phyloP scores from a whole-genome alignment of 2,888 invertebrate genomes.

The Parnassius orleans region DNA sequence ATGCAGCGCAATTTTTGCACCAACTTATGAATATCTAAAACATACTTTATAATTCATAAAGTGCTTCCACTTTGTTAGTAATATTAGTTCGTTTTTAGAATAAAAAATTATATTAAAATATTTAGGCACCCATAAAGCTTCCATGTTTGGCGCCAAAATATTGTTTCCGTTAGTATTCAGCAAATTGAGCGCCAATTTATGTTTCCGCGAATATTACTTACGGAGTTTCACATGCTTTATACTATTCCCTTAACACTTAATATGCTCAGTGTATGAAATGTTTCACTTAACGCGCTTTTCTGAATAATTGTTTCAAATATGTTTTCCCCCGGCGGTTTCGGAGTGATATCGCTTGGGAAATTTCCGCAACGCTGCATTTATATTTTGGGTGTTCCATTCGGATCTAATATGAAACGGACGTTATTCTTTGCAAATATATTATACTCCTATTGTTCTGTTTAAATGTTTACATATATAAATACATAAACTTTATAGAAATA shows the following conservation, averaged over 20 bases:
- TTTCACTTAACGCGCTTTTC: slow-evolving; percentile 13
- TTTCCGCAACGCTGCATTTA: slow-evolving; percentile 6
- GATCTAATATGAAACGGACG: neutral
- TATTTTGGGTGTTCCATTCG: neutral
- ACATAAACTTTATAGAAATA: no score
- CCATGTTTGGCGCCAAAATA: no score
- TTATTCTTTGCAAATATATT: no score
- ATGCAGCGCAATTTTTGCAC: neutral
- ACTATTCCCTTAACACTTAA: slow-evolving; percentile 13
- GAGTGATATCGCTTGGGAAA: slow-evolving; percentile 3
- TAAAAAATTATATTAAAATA: no score
- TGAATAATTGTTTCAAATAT: slow-evolving; percentile 11
- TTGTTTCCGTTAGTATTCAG: no score
- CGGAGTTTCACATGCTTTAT: slow-evolving; percentile 4
- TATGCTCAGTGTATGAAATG: neutral
- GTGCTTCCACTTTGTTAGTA: neutral
- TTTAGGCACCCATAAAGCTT: no score
- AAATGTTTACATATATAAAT: no score
- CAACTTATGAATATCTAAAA: neutral
- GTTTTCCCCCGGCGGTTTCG: neutral
- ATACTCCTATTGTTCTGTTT: no score
- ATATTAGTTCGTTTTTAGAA: no score
- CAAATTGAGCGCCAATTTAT: neutral
- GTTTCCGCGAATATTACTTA: slow-evolving; percentile 13
- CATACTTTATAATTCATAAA: slow-evolving; percentile 14